Conservation (phyloP, 1,140 invertebrate species). For the Tigriopus japonicus region DNA sequence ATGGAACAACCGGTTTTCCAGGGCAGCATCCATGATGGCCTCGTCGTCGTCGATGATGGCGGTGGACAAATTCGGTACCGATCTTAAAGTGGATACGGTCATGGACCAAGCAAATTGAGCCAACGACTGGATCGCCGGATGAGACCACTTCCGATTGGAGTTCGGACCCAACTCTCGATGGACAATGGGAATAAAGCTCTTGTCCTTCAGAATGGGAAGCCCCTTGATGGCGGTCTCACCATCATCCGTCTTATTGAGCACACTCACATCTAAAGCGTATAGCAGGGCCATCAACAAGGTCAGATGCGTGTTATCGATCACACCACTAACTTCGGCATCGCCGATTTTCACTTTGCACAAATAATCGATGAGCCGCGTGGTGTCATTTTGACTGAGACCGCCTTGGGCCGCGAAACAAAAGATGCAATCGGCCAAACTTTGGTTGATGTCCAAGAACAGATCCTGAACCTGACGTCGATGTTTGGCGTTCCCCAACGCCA, state of each 20-base stretch:
- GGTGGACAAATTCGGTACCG: background rate
- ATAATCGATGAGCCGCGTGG: constrained; percentile 32
- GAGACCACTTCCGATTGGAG: constrained; percentile 17
- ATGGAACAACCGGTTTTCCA: constrained; percentile 34
- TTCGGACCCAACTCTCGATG: constrained; percentile 34
- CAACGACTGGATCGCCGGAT: constrained; percentile 25
- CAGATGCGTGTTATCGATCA: constrained; percentile 51
- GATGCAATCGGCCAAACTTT: constrained; percentile 59
- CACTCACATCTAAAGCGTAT: constrained; percentile 54
- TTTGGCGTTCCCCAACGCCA: constrained; percentile 62
- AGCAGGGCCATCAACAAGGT: constrained; percentile 60
- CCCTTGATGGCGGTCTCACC: constrained; percentile 24
- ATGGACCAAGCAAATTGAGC: constrained; percentile 58
- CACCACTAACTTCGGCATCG: constrained; percentile 24
- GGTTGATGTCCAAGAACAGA: constrained; percentile 40
- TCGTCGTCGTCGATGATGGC: constrained; percentile 51
- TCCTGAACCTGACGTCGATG: constrained; percentile 43
- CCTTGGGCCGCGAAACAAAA: constrained; percentile 70
- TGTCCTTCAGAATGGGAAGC: constrained; percentile 49
- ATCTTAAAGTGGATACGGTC: constrained; percentile 52
- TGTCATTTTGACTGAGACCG: constrained; percentile 38
- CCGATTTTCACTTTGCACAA: constrained; percentile 25
- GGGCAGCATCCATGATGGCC: constrained; percentile 45
- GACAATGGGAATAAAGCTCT: constrained; percentile 37
- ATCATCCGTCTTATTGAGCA: constrained; percentile 27